phyloP scores from a whole-genome alignment of 2,797 vertebrate species.

The Paratrypauchen microcephalus region DNA sequence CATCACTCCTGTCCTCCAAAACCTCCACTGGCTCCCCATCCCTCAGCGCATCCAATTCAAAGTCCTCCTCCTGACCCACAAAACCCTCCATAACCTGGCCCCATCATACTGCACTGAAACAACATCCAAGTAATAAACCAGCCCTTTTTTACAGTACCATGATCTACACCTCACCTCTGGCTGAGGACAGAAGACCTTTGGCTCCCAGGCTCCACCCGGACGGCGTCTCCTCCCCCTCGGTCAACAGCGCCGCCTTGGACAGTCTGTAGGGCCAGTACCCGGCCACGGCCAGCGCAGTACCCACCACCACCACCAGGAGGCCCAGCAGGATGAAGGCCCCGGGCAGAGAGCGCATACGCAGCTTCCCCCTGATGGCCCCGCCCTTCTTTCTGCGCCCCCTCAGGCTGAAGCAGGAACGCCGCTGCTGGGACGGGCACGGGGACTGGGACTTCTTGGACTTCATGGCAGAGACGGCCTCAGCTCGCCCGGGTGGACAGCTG shows the following conservation, averaged over 20 bases:
- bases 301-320: slow-evolving; percentile 86
- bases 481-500: slow-evolving; percentile 47
- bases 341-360: slow-evolving; percentile 89
- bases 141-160: no score
- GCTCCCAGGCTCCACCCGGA: slow-evolving; percentile 62
- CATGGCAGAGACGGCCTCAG: slow-evolving; percentile 59
- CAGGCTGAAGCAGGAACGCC: slow-evolving; percentile 64
- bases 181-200: slow-evolving; percentile 58
- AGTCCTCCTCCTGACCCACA: no score
- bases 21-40: no score
- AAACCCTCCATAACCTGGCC: no score
- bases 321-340: slow-evolving; percentile 91
- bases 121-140: no score
- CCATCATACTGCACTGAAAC: no score
- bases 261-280: slow-evolving; percentile 92
- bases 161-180: not conserved
- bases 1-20: no score
- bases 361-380: slow-evolving; percentile 78
- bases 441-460: slow-evolving; percentile 59
- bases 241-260: slow-evolving; percentile 38
- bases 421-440: slow-evolving; percentile 41
- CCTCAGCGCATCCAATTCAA: no score
- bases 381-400: slow-evolving; percentile 69
- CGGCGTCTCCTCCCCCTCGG: slow-evolving; percentile 28
- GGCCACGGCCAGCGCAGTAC: slow-evolving; percentile 88